These are phyloP conservation scores for Calliphora vicina DNA, from an alignment of 1,140 invertebrate species.

Conservation along the genomic window DNA sequence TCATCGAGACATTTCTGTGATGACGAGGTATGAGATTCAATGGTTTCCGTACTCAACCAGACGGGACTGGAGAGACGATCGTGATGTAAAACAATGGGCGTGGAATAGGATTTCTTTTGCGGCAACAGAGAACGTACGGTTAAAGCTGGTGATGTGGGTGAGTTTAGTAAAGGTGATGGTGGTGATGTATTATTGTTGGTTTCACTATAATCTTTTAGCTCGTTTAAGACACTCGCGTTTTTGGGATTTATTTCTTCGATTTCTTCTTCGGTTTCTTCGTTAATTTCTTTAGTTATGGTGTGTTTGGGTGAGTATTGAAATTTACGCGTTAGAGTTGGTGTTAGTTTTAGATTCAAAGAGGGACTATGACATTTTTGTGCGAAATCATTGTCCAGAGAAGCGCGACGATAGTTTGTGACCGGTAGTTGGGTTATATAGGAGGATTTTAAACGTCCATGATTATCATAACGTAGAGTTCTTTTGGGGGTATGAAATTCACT, in stretches of 20 bases:
- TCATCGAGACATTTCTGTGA: slow-evolving; percentile 37
- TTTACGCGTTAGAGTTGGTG: slow-evolving; percentile 26
- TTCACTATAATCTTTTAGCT: background rate
- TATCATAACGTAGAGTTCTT: slow-evolving; percentile 53
- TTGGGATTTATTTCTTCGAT: background rate
- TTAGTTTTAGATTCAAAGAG: background rate
- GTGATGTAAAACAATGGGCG: slow-evolving; percentile 28
- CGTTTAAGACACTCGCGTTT: background rate
- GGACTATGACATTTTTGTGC: slow-evolving; percentile 31
- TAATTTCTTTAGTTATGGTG: slow-evolving; percentile 4
- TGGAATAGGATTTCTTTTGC: slow-evolving; percentile 37
- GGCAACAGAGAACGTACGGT: background rate
- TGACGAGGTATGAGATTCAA: slow-evolving; percentile 24
- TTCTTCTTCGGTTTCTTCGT: slow-evolving; percentile 25
- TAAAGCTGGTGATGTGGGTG: background rate
- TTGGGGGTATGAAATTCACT: slow-evolving; percentile 35
- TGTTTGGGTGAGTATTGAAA: slow-evolving; percentile 20
- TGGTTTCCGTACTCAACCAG: slow-evolving; percentile 39
- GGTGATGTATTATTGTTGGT: background rate
- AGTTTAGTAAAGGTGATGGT: background rate
- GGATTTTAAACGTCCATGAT: slow-evolving; percentile 50
- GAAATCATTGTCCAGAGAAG: background rate
- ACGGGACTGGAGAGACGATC: slow-evolving; percentile 20
- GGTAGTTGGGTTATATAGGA: slow-evolving; percentile 26
- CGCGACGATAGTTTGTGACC: background rate